A percentile compares a stretch with the other conserved stretches of the same genome.
Evolutionary conservation across 2,113 vertebrate genomes (phyloP).

Genomic region (Okapia johnstoni): DNA sequence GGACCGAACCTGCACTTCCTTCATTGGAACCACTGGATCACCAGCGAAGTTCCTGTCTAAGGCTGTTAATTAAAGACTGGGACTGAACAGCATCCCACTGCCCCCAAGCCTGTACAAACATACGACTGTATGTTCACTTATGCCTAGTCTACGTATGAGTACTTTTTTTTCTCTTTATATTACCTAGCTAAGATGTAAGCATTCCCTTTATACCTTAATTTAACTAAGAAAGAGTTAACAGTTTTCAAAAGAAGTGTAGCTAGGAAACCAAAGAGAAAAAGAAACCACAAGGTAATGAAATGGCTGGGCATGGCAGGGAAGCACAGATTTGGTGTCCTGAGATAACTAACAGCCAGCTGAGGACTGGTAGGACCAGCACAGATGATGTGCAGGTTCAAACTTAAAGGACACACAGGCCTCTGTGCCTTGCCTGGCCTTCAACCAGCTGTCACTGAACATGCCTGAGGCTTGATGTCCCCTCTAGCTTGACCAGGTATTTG

Average conservation of each 20-base stretch:
- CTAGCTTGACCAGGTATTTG: not conserved
- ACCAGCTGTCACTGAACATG: not conserved
- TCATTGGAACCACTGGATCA: not conserved
- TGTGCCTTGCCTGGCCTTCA: not conserved
- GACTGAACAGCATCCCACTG: not conserved
- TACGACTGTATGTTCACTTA: not conserved
- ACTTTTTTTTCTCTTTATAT: not conserved
- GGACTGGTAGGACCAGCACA: not conserved
- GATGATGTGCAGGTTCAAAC: rapidly evolving
- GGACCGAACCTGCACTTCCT: not conserved
- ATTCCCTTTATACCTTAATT: not conserved
- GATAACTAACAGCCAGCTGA: not conserved
- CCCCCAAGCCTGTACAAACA: not conserved
- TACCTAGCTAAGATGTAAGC: not conserved
- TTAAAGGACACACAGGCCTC: not conserved
- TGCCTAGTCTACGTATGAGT: no score
- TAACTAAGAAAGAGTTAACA: not conserved
- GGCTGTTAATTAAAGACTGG: not conserved
- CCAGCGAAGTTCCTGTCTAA: not conserved
- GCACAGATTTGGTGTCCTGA: not conserved
- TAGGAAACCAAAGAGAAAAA: not conserved
- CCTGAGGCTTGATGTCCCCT: not conserved
- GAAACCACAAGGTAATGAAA: not conserved
- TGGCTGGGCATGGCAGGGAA: not conserved
- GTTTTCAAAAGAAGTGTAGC: not conserved